These are phyloP conservation scores for Schizotus pectinicornis DNA, from an alignment of 2,888 invertebrate species.

Conservation along the genomic window DNA sequence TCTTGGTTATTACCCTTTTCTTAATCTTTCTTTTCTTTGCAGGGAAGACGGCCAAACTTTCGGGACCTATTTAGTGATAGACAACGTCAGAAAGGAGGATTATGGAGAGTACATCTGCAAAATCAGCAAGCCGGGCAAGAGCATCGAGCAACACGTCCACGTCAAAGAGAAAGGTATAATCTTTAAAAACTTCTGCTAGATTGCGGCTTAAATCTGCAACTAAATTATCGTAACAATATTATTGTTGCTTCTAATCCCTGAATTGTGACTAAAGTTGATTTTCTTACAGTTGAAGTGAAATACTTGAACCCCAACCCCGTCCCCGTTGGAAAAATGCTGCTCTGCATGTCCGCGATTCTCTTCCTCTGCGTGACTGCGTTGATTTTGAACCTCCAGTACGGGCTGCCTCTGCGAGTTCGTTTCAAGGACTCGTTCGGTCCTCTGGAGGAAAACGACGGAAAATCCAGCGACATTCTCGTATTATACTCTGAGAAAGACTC, in stretches of 20 bases:
- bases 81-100: slow-evolving; percentile 66
- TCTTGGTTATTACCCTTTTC: slow-evolving; percentile 22
- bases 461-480: slow-evolving; percentile 70
- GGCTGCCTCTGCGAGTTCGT: slow-evolving; percentile 58
- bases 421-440: slow-evolving; percentile 61
- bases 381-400: slow-evolving; percentile 63
- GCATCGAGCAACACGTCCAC: slow-evolving; percentile 61
- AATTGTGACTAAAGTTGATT: too few relatives aligned
- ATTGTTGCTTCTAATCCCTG: too few relatives aligned
- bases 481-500: slow-evolving; percentile 69
- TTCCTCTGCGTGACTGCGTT: slow-evolving; percentile 60
- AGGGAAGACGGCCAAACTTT: slow-evolving; percentile 75
- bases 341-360: slow-evolving; percentile 60
- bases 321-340: slow-evolving; percentile 65
- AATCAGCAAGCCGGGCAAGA: slow-evolving; percentile 69
- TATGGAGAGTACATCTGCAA: slow-evolving; percentile 75
- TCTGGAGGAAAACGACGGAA: slow-evolving; percentile 61
- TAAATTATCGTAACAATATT: too few relatives aligned
- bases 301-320: slow-evolving; percentile 56
- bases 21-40: slow-evolving; percentile 40
- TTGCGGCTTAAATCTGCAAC: too few relatives aligned
- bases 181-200: too few relatives aligned
- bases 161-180: slow-evolving; percentile 63
- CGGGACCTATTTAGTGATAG: slow-evolving; percentile 72
- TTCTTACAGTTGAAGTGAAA: slow-evolving; percentile 50